These are phyloP conservation scores for Rhagonycha fulva DNA, from an alignment of 2,888 invertebrate species.

Conservation along the genomic window DNA sequence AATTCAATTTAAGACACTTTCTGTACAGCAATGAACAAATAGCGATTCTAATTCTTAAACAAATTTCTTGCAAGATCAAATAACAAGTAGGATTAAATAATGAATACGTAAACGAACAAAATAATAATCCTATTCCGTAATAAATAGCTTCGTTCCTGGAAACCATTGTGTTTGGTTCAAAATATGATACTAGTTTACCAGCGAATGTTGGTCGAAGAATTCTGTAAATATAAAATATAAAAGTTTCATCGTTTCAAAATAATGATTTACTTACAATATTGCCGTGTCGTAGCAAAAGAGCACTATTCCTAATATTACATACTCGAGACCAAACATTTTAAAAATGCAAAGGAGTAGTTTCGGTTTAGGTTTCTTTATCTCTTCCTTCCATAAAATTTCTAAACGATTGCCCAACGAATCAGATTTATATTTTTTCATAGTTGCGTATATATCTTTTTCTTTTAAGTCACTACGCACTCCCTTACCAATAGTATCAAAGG, in stretches of 20 bases:
- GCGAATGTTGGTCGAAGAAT: constrained; percentile 67
- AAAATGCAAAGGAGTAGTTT: neutral
- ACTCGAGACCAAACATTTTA: constrained; percentile 27
- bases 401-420: constrained; percentile 56
- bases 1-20: constrained; percentile 67
- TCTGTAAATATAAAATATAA: constrained; percentile 50
- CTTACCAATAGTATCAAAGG: constrained; percentile 55
- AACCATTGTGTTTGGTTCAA: constrained; percentile 55
- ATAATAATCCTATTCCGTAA: constrained; percentile 65
- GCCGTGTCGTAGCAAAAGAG: neutral
- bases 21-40: constrained; percentile 9
- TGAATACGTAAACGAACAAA: constrained; percentile 59
- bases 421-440: constrained; percentile 60
- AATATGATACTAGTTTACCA: constrained; percentile 68
- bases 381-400: constrained; percentile 46
- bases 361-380: constrained; percentile 13
- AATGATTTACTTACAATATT: neutral
- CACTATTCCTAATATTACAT: constrained; percentile 15
- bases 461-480: constrained; percentile 68
- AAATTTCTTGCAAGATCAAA: neutral
- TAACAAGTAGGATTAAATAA: constrained; percentile 6
- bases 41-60: constrained; percentile 3
- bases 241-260: neutral
- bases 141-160: neutral
- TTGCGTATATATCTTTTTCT: constrained; percentile 64